Base-by-base conservation (phyloP, 2,888 invertebrate species). In the Hydrotaea diabolus region DNA sequence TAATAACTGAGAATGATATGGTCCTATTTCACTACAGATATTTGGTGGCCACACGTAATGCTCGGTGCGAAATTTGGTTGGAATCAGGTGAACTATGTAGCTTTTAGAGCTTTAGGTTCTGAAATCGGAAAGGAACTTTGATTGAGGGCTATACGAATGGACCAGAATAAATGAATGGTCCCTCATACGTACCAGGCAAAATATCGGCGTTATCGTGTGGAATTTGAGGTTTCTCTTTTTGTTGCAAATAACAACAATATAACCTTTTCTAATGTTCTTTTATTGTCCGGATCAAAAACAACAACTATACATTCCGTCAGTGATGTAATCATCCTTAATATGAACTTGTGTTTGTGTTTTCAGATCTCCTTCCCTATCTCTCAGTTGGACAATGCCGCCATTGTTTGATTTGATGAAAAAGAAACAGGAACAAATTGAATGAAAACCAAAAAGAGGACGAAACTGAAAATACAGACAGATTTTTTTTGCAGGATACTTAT, bases 251-350 rank as follows among this genome's bases (percentile, higher is more conserved):
- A 46, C 43, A 43, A 62, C 19, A 46, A 64, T n/a, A 53, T 43
- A 39, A 73, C 43, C 69, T 71, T 80, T 83, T 74, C 26, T 74
- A 73, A 59, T 69, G n/a, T 72, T 11, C 66, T 64, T 7, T 49
- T 43, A 64, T 69, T 46, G 62, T 72, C 46, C 39, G 0, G 43
- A 62, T 31, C 62, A 69, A 69, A 43, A 39, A 69, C 13, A 13
- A 43, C 69, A 69, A 69, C 69, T 31, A 69, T 69, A 21, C 21
- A 69, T 69, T 31, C 36, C 1, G 62, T 8, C 64, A 76, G 31
- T 81, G 36, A 75, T 80, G 72, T 71, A 80, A 76, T 78, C 64
- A 72, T 62, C 43, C 72, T 75, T 72, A 21, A 57, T 80, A n/a
- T 64, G 17, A 77, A 80, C 49, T n/a, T n/a, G n/a, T 74, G 31